phyloP scores from a whole-genome alignment of 92 coral and sea anemone genomes.

The Parazoanthus darwini region DNA sequence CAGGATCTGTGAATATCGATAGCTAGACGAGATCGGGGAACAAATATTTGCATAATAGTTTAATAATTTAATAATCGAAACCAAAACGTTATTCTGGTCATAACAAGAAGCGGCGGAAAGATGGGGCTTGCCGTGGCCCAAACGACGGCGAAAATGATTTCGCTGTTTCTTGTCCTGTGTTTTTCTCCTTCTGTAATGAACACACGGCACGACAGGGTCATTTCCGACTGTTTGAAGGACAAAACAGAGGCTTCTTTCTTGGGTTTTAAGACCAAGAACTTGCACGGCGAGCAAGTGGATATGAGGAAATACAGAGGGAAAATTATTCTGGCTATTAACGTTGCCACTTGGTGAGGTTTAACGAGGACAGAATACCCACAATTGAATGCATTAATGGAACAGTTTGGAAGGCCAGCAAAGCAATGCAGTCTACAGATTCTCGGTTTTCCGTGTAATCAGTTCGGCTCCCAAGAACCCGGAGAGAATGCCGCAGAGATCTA shows the following conservation, averaged over 20 bases:
- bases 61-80: no score
- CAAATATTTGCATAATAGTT: constrained; percentile 8
- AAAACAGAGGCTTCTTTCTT: constrained; percentile 36
- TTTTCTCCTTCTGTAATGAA: not conserved
- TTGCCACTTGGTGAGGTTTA: constrained; percentile 81
- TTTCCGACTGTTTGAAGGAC: constrained; percentile 2
- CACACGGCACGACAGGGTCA: not conserved
- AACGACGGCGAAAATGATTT: not conserved
- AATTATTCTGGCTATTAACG: constrained; percentile 64
- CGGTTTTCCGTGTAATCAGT: constrained; percentile 87
- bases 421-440: constrained; percentile 59
- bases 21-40: not conserved
- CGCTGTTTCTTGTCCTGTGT: not conserved
- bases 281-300: constrained; percentile 44
- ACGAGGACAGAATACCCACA: constrained; percentile 64
- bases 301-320: constrained; percentile 52
- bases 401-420: constrained; percentile 19
- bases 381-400: constrained; percentile 67
- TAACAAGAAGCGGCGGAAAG: not conserved
- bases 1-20: not conserved
- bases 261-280: constrained; percentile 46
- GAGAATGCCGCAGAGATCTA: constrained; percentile 66
- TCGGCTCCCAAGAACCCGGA: constrained; percentile 82
- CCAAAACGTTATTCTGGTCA: no score
- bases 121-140: not conserved